phyloP scores from a whole-genome alignment of 2,113 vertebrate species.

The Fregetta grallaria region DNA sequence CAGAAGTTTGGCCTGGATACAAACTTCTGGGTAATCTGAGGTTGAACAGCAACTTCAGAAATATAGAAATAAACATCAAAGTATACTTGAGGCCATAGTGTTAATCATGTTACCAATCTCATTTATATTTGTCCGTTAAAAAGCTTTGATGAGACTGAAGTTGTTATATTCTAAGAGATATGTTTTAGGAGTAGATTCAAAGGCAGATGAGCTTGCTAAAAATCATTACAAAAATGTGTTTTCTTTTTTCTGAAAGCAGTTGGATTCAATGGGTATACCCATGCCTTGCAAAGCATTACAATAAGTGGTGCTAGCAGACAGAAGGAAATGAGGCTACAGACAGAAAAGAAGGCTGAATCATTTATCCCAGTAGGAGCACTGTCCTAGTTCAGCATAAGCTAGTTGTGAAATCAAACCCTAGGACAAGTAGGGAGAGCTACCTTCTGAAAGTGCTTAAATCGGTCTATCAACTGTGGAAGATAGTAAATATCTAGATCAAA shows the following conservation, averaged over 20 bases:
- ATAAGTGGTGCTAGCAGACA: background rate
- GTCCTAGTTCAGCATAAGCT: background rate
- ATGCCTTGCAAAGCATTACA: background rate
- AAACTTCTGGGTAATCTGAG: background rate
- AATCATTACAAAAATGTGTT: background rate
- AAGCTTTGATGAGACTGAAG: background rate
- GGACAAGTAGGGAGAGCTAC: background rate
- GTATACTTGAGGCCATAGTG: background rate
- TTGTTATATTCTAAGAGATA: background rate
- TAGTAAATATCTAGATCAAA: background rate
- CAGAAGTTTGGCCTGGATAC: background rate
- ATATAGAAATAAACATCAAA: conserved; percentile 17
- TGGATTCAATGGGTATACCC: background rate
- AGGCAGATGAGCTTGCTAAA: background rate
- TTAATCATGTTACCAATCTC: background rate
- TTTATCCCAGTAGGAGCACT: background rate
- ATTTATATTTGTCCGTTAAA: background rate
- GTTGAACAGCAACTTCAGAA: background rate
- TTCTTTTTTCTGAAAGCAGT: background rate
- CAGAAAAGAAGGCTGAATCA: background rate
- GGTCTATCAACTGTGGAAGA: accelerated
- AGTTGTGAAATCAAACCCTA: background rate
- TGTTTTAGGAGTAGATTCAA: background rate
- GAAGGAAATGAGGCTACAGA: background rate
- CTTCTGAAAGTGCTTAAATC: background rate